Conservation (phyloP, 2,113 vertebrate species). For the Larimichthys crocea region DNA sequence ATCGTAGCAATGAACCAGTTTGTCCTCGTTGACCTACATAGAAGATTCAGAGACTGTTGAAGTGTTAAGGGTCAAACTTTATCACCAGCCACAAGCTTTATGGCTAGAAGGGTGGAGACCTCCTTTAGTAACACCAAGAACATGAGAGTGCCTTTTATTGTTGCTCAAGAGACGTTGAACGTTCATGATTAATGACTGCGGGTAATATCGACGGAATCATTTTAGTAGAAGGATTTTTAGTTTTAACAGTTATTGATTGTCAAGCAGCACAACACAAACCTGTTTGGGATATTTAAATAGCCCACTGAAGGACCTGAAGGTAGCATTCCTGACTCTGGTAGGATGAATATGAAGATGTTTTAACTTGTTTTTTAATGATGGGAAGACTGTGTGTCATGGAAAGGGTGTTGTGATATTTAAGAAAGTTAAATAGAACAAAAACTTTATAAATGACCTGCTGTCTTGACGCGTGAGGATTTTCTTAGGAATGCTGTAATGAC, state of each 20-base stretch:
- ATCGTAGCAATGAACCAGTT: conserved; percentile 13
- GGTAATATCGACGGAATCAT: not conserved
- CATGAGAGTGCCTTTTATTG: not conserved
- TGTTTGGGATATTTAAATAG: not conserved
- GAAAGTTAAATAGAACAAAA: not conserved
- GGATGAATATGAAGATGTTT: not conserved
- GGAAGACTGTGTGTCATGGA: not conserved
- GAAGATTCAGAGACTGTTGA: conserved; percentile 11
- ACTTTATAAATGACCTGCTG: not conserved
- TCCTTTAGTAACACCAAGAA: conserved; percentile 15
- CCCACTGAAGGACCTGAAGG: not conserved
- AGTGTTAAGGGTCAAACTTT: conserved; percentile 4
- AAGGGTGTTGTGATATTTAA: not conserved
- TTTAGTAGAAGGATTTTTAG: not conserved
- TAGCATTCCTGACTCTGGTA: not conserved
- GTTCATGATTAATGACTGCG: not conserved
- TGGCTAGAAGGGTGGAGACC: conserved; percentile 1
- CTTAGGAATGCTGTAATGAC: not conserved
- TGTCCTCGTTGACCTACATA: conserved; percentile 29
- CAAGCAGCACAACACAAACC: not conserved
- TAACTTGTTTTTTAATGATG: not conserved
- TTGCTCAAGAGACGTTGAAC: not conserved
- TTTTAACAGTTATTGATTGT: not conserved
- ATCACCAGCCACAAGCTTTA: not conserved
- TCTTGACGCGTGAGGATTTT: not conserved